These are phyloP conservation scores for Perca flavescens DNA, from an alignment of 2,113 vertebrate genomes.

Conservation along the genomic window DNA sequence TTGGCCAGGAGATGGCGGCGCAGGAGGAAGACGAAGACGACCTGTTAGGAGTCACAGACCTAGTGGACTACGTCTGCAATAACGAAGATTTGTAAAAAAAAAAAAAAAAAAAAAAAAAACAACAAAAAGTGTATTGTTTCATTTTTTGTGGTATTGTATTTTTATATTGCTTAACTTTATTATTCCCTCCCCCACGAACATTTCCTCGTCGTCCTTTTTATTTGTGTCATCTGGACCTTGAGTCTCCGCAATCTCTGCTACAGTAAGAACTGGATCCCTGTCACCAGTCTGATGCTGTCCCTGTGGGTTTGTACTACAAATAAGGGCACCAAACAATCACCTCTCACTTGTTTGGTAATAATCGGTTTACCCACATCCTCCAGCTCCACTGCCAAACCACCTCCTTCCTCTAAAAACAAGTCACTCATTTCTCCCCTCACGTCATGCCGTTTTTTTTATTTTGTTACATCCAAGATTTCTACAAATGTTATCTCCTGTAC, in stretches of 20 bases:
- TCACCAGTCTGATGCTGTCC: conserved; percentile 25
- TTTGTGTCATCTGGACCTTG: conserved; percentile 19
- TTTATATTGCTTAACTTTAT: conserved; percentile 82
- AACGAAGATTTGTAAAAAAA: conserved; percentile 96
- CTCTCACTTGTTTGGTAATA: background rate
- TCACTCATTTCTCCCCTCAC: conserved; percentile 5
- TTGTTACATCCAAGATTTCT: background rate
- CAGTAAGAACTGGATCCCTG: conserved; percentile 75
- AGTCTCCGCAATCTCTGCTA: conserved; percentile 17
- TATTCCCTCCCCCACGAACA: conserved; percentile 53
- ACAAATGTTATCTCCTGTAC: background rate
- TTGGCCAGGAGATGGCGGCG: conserved; percentile 85
- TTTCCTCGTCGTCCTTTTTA: conserved; percentile 57
- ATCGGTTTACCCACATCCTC: background rate
- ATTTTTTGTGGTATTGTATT: conserved; percentile 77
- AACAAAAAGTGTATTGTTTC: conserved; percentile 52
- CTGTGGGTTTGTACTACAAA: conserved; percentile 41
- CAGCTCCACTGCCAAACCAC: conserved; percentile 43
- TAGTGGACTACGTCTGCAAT: conserved; percentile 99
- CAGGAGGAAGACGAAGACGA: conserved; percentile 97
- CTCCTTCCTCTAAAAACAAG: background rate
- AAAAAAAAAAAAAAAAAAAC: conserved; percentile 73
- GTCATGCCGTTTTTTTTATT: background rate
- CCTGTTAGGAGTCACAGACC: conserved; percentile 98
- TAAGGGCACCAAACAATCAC: conserved; percentile 36